Percentiles rank a stretch among this genome's conserved stretches.
Evolutionary conservation across 2,797 vertebrate genomes (phyloP).

Genomic region (Thunnus albacares): DNA sequence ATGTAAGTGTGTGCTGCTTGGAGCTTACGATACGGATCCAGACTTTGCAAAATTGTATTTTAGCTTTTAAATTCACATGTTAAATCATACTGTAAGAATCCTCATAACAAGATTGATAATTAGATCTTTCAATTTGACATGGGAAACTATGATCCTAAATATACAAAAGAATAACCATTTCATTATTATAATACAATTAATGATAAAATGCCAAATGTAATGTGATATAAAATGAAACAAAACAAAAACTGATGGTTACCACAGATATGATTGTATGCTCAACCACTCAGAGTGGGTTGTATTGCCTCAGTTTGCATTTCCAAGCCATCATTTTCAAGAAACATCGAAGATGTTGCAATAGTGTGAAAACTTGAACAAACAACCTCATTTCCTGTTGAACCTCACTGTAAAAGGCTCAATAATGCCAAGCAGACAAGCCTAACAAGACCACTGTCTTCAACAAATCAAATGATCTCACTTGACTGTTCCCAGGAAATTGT

Average conservation of each 20-base stretch:
- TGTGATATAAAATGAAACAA: background rate
- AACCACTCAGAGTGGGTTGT: background rate
- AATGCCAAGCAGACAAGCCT: conserved; percentile 58
- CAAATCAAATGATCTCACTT: conserved; percentile 66
- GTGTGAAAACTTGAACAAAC: conserved; percentile 51
- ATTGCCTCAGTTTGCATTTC: conserved; percentile 24
- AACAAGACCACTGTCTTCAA: conserved; percentile 52
- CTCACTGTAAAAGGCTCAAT: conserved; percentile 55
- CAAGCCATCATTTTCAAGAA: conserved; percentile 18
- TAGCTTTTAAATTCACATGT: background rate
- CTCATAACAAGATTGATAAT: background rate
- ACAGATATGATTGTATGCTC: background rate
- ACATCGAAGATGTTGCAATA: conserved; percentile 27
- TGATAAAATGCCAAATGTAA: background rate
- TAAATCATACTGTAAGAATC: too few species aligned
- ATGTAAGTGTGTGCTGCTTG: background rate
- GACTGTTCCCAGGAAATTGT: conserved; percentile 79
- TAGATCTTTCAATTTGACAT: background rate
- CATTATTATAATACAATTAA: background rate
- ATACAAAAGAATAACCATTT: background rate
- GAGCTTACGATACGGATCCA: background rate
- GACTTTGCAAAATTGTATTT: background rate
- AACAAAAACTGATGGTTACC: background rate
- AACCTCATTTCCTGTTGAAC: conserved; percentile 63
- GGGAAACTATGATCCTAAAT: background rate